A percentile compares a stretch with the other conserved stretches of the same genome.
Evolutionary conservation across 2,888 invertebrate species (phyloP).

Genomic region (Dolichopus griseipennis): DNA sequence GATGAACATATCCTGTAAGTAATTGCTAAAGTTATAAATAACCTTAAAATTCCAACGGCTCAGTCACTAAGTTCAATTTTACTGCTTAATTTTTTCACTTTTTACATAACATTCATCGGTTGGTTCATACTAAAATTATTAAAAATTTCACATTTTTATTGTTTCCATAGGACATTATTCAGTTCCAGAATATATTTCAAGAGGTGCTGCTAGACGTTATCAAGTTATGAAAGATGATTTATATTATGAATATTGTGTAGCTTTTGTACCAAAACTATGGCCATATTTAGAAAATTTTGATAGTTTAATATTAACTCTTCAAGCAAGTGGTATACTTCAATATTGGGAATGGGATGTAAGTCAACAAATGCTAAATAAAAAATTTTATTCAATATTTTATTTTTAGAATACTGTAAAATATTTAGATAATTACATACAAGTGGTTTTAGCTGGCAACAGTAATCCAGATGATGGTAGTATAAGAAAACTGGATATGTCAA

Average conservation of each 20-base stretch:
- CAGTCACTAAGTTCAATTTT: no score
- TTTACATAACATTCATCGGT: no score
- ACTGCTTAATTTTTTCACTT: no score
- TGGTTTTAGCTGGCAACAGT: conserved; percentile 29
- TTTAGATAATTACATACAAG: conserved; percentile 32
- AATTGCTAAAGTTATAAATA: no score
- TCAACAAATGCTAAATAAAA: no score
- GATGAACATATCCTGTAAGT: no score
- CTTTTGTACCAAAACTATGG: conserved; percentile 56
- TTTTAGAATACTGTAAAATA: conserved; percentile 32
- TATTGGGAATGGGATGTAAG: conserved; percentile 57
- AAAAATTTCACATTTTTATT: no score
- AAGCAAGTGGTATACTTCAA: conserved; percentile 54
- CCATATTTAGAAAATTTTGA: conserved; percentile 50
- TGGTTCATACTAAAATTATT: no score
- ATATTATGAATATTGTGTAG: conserved; percentile 57
- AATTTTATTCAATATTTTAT: no score
- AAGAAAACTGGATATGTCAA: conserved; percentile 31
- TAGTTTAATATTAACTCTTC: conserved; percentile 49
- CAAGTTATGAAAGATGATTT: conserved; percentile 59
- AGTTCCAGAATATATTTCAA: conserved; percentile 55
- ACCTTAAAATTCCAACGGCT: no score
- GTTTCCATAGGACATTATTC: conserved; percentile 53
- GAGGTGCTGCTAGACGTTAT: conserved; percentile 48
- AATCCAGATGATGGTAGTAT: conserved; percentile 30